Conservation (phyloP, 2,888 invertebrate species). For the Galerucella pusilla region DNA sequence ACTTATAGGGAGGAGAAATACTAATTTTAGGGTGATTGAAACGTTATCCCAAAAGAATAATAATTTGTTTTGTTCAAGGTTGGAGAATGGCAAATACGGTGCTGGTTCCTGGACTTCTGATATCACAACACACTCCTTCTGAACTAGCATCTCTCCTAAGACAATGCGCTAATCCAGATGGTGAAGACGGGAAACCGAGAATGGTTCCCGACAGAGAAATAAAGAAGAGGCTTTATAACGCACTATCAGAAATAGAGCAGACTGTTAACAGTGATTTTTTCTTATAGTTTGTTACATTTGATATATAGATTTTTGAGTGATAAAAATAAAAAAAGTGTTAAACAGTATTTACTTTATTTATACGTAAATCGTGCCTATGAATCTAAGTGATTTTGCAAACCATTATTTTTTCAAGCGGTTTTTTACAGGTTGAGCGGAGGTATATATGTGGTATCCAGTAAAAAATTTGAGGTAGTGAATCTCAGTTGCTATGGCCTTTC, state of each 20-base stretch:
- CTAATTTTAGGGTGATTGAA: too few species aligned
- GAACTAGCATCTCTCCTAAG: slow-evolving; percentile 70
- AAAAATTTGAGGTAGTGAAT: too few species aligned
- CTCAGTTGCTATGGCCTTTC: too few species aligned
- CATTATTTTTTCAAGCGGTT: too few species aligned
- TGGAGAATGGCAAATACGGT: slow-evolving; percentile 72
- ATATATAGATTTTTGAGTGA: slow-evolving; percentile 13
- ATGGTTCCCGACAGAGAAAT: slow-evolving; percentile 66
- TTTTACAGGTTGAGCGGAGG: too few species aligned
- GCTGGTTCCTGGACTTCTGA: slow-evolving; percentile 71
- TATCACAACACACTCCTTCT: slow-evolving; percentile 71
- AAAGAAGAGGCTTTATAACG: slow-evolving; percentile 67
- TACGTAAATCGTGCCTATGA: too few species aligned
- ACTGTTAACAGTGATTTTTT: slow-evolving; percentile 58
- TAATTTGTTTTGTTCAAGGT: slow-evolving; percentile 16
- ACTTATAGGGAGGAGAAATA: too few species aligned
- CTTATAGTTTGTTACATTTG: slow-evolving; percentile 45
- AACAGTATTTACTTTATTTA: not conserved
- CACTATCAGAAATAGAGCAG: slow-evolving; percentile 67
- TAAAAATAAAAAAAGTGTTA: not conserved
- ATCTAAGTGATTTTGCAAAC: too few species aligned
- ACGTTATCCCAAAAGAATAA: not conserved
- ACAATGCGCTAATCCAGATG: slow-evolving; percentile 70
- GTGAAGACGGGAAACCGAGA: slow-evolving; percentile 65
- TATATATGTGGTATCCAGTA: too few species aligned